Evolutionary conservation across 2,113 vertebrate species (phyloP).

Genomic region (Aegotheles bennettii): DNA sequence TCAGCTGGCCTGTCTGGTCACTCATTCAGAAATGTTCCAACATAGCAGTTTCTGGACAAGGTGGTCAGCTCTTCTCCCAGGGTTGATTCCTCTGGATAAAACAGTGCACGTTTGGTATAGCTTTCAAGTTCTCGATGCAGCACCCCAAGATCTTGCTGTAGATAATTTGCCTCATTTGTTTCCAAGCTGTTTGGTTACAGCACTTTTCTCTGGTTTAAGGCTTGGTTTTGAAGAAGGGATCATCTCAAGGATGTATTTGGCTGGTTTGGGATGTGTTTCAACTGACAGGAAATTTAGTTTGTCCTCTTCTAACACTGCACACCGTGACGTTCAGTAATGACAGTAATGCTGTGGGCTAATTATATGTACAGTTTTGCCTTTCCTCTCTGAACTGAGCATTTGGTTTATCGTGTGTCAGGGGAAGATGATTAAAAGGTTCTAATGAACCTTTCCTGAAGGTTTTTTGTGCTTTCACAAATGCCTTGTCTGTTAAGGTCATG

Average conservation of each 20-base stretch:
- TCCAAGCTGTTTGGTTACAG: background rate
- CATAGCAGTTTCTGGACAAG: background rate
- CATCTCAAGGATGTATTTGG: background rate
- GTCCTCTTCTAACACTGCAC: background rate
- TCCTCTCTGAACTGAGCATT: background rate
- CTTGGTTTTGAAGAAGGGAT: background rate
- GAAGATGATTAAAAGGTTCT: background rate
- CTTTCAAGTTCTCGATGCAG: background rate
- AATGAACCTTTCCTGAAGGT: background rate
- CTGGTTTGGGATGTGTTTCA: background rate
- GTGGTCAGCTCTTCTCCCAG: rapidly evolving
- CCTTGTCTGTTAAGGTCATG: background rate
- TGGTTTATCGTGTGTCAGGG: background rate
- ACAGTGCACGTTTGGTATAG: rapidly evolving
- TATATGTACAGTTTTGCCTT: background rate
- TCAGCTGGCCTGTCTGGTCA: background rate
- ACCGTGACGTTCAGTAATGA: rapidly evolving
- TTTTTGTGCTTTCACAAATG: background rate
- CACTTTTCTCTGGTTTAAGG: background rate
- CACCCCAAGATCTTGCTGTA: background rate
- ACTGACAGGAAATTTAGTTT: background rate
- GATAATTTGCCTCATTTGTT: background rate
- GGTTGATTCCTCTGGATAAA: background rate
- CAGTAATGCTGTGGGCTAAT: background rate
- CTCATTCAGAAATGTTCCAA: background rate